phyloP scores from a whole-genome alignment of 2,888 invertebrate genomes.

The Andrena haemorrhoa region DNA sequence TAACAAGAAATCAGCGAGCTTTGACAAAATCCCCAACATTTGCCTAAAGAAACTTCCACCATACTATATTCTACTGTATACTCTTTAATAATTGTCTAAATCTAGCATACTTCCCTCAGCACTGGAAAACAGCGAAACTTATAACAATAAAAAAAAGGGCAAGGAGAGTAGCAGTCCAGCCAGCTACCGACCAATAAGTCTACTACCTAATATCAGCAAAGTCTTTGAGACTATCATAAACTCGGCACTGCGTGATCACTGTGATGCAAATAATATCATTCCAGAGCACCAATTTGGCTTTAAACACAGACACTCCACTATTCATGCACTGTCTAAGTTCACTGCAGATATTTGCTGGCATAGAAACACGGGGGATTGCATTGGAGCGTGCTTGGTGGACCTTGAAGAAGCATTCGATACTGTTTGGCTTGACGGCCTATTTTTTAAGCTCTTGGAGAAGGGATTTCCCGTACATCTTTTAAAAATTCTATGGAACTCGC shows the following conservation, averaged over 20 bases:
- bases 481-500: constrained; percentile 31
- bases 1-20: constrained; percentile 32
- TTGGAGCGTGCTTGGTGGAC: constrained; percentile 45
- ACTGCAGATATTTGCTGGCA: constrained; percentile 50
- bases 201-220: constrained; percentile 71
- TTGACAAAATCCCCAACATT: constrained; percentile 12
- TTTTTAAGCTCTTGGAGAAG: constrained; percentile 42
- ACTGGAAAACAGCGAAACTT: constrained; percentile 23
- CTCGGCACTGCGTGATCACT: constrained; percentile 33
- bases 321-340: constrained; percentile 1
- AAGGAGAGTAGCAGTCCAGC: not conserved
- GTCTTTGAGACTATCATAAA: constrained; percentile 67
- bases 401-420: no score
- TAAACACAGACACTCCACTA: not conserved
- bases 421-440: constrained; percentile 43
- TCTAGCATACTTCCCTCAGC: not conserved
- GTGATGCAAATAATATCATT: constrained; percentile 55
- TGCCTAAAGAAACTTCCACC: constrained; percentile 4
- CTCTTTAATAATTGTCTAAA: constrained; percentile 37
- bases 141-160: constrained; percentile 18
- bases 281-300: constrained; percentile 68
- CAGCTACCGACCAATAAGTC: constrained; percentile 36
- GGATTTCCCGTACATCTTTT: constrained; percentile 32
- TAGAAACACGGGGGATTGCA: constrained; percentile 37
- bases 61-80: not conserved